These are phyloP conservation scores for Montipora capitata DNA, from an alignment of 92 coral and sea anemone genomes.

Conservation along the genomic window DNA sequence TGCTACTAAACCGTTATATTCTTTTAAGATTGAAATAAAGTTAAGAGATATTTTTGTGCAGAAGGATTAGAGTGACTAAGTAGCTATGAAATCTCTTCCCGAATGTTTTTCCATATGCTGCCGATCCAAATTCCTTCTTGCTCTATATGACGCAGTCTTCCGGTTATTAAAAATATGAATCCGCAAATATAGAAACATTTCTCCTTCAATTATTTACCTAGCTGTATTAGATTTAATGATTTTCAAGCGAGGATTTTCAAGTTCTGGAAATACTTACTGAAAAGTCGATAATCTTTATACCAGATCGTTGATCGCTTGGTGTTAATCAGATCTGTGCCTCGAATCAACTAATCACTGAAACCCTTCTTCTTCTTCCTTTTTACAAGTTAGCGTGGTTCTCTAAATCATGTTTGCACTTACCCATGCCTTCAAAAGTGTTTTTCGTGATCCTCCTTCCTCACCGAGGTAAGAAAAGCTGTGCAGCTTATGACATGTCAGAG, in stretches of 20 bases:
- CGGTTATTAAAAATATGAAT: too few relatives aligned
- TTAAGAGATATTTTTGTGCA: neutral
- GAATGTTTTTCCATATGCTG: neutral
- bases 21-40: neutral
- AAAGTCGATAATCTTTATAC: neutral
- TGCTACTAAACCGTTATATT: too few relatives aligned
- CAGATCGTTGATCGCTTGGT: neutral
- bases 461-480: too few relatives aligned
- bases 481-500: too few relatives aligned
- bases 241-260: too few relatives aligned
- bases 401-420: neutral
- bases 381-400: too few relatives aligned
- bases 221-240: neutral
- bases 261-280: neutral
- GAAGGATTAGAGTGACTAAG: neutral
- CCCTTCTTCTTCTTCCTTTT: neutral
- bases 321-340: neutral
- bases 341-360: too few relatives aligned
- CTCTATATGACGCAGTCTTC: too few relatives aligned
- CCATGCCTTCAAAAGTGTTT: neutral
- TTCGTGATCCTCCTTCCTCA: constrained; percentile 11
- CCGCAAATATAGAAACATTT: neutral
- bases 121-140: neutral
- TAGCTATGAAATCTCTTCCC: neutral
- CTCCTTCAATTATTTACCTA: neutral